phyloP scores from a whole-genome alignment of 1,140 invertebrate species.

The Diorhabda elongata region DNA sequence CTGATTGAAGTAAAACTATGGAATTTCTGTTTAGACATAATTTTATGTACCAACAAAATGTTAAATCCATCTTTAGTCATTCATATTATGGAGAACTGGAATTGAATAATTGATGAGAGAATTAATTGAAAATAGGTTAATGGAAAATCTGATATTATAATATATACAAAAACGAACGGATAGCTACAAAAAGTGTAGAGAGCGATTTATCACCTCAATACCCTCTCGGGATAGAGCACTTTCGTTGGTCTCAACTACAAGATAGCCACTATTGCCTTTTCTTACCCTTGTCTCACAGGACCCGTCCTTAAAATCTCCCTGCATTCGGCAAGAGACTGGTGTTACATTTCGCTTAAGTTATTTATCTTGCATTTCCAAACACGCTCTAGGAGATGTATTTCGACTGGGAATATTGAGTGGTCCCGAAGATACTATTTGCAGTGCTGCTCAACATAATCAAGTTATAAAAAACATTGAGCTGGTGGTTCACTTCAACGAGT shows the following conservation, averaged over 20 bases:
- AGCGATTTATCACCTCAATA: constrained; percentile 1
- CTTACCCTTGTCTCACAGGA: constrained; percentile 8
- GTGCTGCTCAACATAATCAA: background rate
- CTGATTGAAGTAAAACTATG: too few species aligned
- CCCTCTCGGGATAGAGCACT: background rate
- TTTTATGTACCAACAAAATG: too few species aligned
- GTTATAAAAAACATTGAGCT: background rate
- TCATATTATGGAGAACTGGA: too few species aligned
- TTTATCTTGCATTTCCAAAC: constrained; percentile 6
- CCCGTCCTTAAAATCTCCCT: constrained; percentile 5
- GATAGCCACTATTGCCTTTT: constrained; percentile 5
- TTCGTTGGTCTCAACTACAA: background rate
- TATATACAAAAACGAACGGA: background rate
- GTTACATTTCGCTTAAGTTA: constrained; percentile 1
- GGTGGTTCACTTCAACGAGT: too few species aligned
- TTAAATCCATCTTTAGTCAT: too few species aligned
- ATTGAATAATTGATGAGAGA: too few species aligned
- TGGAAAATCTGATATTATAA: background rate
- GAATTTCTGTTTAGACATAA: too few species aligned
- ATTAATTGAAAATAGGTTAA: background rate
- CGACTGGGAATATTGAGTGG: background rate
- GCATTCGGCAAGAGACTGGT: constrained; percentile 6
- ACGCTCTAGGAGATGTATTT: background rate
- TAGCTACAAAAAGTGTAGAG: background rate
- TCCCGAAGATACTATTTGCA: background rate